Evolutionary conservation across 2,797 vertebrate genomes (phyloP).

Genomic region (Tokudaia muenninki): DNA sequence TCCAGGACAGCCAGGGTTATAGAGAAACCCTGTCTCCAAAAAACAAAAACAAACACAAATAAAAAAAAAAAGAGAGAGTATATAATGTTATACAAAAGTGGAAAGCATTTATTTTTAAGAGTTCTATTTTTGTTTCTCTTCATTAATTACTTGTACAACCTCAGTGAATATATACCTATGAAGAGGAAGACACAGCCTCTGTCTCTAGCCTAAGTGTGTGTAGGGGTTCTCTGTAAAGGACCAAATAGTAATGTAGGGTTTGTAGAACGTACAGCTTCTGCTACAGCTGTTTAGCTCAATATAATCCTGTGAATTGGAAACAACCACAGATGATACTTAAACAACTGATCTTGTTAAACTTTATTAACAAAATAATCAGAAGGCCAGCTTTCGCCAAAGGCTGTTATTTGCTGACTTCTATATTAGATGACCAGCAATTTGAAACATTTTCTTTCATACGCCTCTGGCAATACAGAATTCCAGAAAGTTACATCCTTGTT

Average conservation of each 20-base stretch:
- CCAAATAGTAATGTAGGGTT: neutral
- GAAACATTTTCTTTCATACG: neutral
- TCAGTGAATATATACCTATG: neutral
- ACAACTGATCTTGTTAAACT: neutral
- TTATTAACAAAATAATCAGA: neutral
- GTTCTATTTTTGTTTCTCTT: slow-evolving; percentile 32
- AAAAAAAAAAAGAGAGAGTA: no score
- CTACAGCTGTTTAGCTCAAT: neutral
- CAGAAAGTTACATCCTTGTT: neutral
- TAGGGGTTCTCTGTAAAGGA: neutral
- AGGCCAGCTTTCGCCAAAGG: neutral
- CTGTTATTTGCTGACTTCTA: neutral
- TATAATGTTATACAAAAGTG: neutral
- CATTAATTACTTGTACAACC: neutral
- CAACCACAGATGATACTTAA: neutral
- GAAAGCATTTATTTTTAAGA: slow-evolving; percentile 15
- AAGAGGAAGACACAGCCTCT: neutral
- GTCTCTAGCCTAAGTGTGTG: accelerated
- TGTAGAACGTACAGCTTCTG: neutral
- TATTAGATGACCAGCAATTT: slow-evolving; percentile 4
- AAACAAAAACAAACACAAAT: no score
- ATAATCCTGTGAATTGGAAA: neutral
- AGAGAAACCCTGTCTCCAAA: no score
- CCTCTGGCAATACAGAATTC: neutral
- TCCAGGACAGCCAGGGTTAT: no score